Conservation (phyloP, 2,113 vertebrate genomes). For the Odobenus rosmarus region DNA sequence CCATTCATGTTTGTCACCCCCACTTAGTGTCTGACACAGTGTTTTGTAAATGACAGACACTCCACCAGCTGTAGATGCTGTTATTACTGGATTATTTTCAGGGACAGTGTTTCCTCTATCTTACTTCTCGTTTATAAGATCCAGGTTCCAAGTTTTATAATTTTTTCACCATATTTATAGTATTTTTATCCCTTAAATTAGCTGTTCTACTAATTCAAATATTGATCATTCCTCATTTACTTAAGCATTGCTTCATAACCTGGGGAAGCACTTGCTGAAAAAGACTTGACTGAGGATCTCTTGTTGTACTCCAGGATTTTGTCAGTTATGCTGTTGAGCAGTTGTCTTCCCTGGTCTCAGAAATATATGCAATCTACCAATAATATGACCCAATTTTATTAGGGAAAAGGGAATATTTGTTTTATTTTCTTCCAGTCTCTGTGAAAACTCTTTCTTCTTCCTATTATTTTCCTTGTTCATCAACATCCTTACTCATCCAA, state of each 20-base stretch:
- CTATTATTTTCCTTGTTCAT: neutral
- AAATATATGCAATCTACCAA: neutral
- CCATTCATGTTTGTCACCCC: neutral
- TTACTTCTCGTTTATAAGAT: neutral
- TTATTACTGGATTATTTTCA: neutral
- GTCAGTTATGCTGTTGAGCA: neutral
- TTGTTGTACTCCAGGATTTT: neutral
- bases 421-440: neutral
- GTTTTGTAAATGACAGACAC: neutral
- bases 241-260: neutral
- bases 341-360: neutral
- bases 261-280: neutral
- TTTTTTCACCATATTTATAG: neutral
- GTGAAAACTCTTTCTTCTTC: neutral
- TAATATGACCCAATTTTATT: neutral
- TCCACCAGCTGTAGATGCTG: neutral
- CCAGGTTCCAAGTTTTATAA: neutral
- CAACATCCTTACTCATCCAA: neutral
- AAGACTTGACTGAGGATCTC: neutral
- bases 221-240: neutral
- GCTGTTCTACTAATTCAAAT: neutral
- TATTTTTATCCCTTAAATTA: neutral
- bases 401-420: neutral
- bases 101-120: neutral
- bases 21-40: neutral